Evolutionary conservation across 1,140 invertebrate genomes (phyloP).

Genomic region (Paraescarpia echinospica): DNA sequence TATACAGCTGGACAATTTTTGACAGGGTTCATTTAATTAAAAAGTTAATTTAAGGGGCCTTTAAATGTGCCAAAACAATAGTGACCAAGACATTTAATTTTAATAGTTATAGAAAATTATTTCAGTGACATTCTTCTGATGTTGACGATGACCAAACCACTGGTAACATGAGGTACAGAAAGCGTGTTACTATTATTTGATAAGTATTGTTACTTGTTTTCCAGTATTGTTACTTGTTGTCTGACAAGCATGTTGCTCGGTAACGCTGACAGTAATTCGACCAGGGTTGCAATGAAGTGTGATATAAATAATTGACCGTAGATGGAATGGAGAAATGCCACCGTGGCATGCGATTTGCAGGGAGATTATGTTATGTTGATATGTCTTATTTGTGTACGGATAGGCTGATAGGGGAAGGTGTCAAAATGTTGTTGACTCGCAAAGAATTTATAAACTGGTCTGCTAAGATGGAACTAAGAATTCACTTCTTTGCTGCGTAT

Average conservation of each 20-base stretch:
- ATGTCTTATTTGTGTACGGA: neutral
- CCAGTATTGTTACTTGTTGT: neutral
- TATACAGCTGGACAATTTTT: no score
- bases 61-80: no score
- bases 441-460: neutral
- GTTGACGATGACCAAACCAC: neutral
- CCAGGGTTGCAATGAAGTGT: neutral
- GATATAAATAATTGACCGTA: neutral
- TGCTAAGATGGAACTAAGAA: neutral
- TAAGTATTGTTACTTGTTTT: neutral
- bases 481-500: neutral
- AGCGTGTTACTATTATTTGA: neutral
- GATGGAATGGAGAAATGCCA: neutral
- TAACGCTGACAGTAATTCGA: neutral
- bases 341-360: neutral
- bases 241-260: neutral
- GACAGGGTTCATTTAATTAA: no score
- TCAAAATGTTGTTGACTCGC: neutral
- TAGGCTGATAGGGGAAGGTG: neutral
- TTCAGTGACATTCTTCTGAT: no score
- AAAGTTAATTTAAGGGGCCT: no score
- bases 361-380: neutral
- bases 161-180: neutral
- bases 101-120: neutral
- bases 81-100: no score